Conservation (phyloP, 2,797 vertebrate genomes). For the Heteromormyrus szaboi region DNA sequence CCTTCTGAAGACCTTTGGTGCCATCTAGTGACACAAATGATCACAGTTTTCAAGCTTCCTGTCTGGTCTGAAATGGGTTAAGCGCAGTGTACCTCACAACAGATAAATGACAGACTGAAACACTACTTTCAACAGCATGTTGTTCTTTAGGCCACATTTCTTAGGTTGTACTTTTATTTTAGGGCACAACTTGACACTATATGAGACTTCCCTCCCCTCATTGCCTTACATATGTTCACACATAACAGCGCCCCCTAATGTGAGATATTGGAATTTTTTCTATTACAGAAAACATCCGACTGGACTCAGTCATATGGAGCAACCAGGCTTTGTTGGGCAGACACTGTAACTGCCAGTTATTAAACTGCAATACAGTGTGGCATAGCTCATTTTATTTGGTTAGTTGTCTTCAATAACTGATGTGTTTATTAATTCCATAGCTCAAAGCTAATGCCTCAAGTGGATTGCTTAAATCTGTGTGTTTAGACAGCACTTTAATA, state of each 20-base stretch:
- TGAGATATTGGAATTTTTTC: background rate
- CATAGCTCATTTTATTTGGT: background rate
- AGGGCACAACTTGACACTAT: background rate
- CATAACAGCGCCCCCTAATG: background rate
- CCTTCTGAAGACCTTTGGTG: background rate
- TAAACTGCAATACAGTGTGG: background rate
- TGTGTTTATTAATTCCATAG: background rate
- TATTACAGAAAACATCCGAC: background rate
- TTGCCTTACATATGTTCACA: background rate
- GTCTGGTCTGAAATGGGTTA: background rate
- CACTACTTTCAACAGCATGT: background rate
- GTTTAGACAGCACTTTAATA: background rate
- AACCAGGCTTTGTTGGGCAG: background rate
- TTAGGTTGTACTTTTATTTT: background rate
- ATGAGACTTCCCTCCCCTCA: background rate
- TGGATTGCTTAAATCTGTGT: background rate
- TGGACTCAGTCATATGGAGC: background rate
- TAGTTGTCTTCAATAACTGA: background rate
- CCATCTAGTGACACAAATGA: slow-evolving; percentile 12
- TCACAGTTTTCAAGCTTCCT: background rate
- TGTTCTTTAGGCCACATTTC: background rate
- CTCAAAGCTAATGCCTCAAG: background rate
- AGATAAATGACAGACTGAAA: background rate
- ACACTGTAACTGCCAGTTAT: background rate
- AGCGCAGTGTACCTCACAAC: background rate